These are phyloP conservation scores for Melinaea marsaeus DNA, from an alignment of 2,888 invertebrate species.

Conservation along the genomic window DNA sequence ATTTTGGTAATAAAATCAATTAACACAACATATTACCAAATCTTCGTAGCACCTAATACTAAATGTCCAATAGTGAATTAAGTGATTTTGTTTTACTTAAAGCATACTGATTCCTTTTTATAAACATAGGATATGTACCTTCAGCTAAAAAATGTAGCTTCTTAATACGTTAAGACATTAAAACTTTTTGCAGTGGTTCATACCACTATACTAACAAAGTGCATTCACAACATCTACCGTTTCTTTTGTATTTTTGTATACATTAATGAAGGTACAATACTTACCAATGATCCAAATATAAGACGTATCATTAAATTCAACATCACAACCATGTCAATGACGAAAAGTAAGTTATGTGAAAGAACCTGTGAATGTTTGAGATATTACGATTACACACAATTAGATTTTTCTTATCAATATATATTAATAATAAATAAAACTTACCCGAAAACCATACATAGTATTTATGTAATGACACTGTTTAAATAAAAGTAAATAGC, in stretches of 20 bases:
- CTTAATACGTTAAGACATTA: too few species aligned
- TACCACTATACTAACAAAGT: too few species aligned
- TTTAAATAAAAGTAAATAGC: constrained; percentile 28
- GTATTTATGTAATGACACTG: constrained; percentile 31
- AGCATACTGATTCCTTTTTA: too few species aligned
- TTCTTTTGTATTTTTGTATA: neutral
- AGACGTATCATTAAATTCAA: constrained; percentile 29
- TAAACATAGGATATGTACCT: too few species aligned
- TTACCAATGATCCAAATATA: constrained; percentile 27
- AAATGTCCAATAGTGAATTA: too few species aligned
- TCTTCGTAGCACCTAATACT: neutral
- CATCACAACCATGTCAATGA: constrained; percentile 28
- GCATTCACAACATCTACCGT: too few species aligned
- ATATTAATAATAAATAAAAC: neutral
- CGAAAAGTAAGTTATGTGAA: constrained; percentile 16
- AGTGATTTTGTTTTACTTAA: too few species aligned
- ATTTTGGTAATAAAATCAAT: neutral
- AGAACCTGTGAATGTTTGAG: constrained; percentile 25
- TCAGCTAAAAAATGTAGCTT: too few species aligned
- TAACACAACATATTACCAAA: too few species aligned
- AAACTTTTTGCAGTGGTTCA: too few species aligned
- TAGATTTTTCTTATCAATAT: too few species aligned
- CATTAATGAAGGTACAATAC: neutral
- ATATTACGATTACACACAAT: too few species aligned
- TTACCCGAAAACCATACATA: constrained; percentile 30